A percentile compares a stretch with the other conserved stretches of the same genome.
Evolutionary conservation across 2,113 vertebrate species (phyloP).

Genomic region (Urocynchramus pylzowi): DNA sequence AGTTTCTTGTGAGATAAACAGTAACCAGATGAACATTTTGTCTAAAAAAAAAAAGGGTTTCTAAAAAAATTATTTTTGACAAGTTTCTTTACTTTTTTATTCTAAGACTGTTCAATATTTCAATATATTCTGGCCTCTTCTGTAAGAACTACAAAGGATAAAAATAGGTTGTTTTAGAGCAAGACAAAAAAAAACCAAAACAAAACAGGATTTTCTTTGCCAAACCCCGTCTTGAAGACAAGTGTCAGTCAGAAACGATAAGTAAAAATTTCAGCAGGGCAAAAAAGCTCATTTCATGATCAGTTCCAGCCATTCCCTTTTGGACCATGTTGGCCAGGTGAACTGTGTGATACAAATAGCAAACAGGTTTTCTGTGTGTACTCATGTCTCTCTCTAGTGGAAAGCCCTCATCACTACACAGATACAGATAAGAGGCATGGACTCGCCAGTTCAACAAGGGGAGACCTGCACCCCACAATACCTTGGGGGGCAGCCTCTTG

Average conservation of each 20-base stretch:
- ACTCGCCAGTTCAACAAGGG: not conserved
- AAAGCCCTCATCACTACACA: conserved; percentile 54
- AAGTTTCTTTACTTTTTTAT: not conserved
- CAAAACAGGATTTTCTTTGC: not conserved
- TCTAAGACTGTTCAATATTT: not conserved
- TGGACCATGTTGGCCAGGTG: conserved; percentile 25
- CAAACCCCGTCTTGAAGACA: not conserved
- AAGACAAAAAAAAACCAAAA: not conserved
- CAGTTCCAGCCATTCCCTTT: not conserved
- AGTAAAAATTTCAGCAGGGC: not conserved
- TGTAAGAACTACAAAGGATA: not conserved
- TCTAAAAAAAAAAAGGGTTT: not conserved
- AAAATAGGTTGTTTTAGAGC: not conserved
- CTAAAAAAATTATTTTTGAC: not conserved
- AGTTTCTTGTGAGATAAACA: not conserved
- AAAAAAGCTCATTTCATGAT: not conserved
- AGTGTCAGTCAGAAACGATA: not conserved
- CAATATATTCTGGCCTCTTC: not conserved
- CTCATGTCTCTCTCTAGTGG: conserved; percentile 68
- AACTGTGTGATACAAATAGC: not conserved
- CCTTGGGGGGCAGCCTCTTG: fast-evolving
- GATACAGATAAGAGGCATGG: not conserved
- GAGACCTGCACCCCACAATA: not conserved
- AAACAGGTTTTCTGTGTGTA: conserved; percentile 49
- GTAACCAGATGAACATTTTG: not conserved